Base-by-base conservation (phyloP, 1,140 invertebrate species). In the Lepidostoma basale region DNA sequence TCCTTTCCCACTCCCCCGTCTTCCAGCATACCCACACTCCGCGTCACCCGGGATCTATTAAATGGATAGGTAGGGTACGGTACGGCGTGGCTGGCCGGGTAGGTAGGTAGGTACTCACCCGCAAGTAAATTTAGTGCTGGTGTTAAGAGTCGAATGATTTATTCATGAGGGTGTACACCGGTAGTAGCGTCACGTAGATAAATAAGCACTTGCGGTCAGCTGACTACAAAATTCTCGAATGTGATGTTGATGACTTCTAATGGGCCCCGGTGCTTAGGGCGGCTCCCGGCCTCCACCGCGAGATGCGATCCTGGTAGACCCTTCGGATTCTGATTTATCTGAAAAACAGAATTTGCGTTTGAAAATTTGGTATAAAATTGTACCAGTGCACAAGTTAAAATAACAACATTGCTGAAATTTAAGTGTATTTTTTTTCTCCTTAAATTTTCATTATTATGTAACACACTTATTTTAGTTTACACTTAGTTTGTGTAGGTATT, bases 141-240 rank as follows among this genome's bases (percentile, higher is more conserved):
- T 40, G 54, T 59, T 59, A 59, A 59, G 54, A 59, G 54, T 25
- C 54, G 54, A 36, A 59, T 59, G 54, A 59, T 59, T 59, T 59
- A 59, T 59, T 59, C 54, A 59, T 59, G 54, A 59, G 30, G 54
- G 54, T 59, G 22, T 39, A 59, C 36, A 59, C 54, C 54, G 20
- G 54, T 59, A 59, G 54, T 59, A n/a, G 30, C 30, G 30, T 59
- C 54, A 59, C 54, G 54, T 59, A 59, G 54, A 40, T 40, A 59
- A 36, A 40, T 59, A 59, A 36, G 54, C 30, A 39, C 54, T 59
- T 59, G 54, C 22, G 54, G 54, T 59, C 54, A 59, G 54, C 54
- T 59, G 54, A 59, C 54, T 59, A 59, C 54, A 59, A 59, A 59
- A 40, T 40, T 36, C 54, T 40, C 22, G 30, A 39, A 59, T 59